phyloP scores from a whole-genome alignment of 1,140 invertebrate genomes.

The Maniola jurtina region DNA sequence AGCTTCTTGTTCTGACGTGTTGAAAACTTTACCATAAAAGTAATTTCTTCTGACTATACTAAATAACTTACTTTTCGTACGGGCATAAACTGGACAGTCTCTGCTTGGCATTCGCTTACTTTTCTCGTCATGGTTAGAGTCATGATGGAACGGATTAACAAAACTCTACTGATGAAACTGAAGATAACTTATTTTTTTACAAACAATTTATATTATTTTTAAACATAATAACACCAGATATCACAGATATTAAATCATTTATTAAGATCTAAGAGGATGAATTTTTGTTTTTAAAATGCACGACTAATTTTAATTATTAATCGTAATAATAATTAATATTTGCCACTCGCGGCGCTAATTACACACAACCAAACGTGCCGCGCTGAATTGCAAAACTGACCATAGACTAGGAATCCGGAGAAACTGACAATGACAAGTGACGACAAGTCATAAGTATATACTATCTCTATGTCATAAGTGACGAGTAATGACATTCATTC shows the following conservation, averaged over 20 bases:
- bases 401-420: too few species aligned
- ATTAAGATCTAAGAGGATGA: not conserved
- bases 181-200: constrained; percentile 3
- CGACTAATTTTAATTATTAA: not conserved
- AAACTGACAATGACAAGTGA: not conserved
- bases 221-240: constrained; percentile 3
- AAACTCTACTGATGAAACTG: not conserved
- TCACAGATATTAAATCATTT: constrained; percentile 8
- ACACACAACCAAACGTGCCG: constrained; percentile 5
- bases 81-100: constrained; percentile 70
- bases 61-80: constrained; percentile 73
- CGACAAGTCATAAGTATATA: too few species aligned
- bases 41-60: not conserved
- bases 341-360: constrained; percentile 4
- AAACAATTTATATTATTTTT: not conserved
- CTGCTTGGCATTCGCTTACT: constrained; percentile 65
- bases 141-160: constrained; percentile 38
- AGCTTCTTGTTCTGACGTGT: not conserved
- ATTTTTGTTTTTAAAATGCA: not conserved
- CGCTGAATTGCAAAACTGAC: not conserved
- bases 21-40: not conserved
- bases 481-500: not conserved
- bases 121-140: constrained; percentile 71
- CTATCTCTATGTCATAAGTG: too few species aligned
- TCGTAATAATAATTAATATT: not conserved